Base-by-base conservation (phyloP, 2,113 vertebrate species). In the Poicephalus meyeri region DNA sequence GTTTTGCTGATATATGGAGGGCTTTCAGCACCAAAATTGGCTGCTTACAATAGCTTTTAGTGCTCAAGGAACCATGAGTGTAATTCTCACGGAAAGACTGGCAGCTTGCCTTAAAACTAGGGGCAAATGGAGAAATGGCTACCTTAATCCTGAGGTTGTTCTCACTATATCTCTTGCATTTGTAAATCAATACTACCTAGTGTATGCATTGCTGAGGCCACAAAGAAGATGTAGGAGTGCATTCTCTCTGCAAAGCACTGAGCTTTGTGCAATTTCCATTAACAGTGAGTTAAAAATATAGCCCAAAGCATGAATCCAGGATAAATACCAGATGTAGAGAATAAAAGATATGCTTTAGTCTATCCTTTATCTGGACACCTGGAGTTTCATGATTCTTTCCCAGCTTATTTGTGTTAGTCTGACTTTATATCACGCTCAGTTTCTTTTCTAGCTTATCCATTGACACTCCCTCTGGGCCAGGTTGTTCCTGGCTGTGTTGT, bases 241-340 rank as follows among this genome's bases (percentile, higher is more conserved):
- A 53, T 44, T 82, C 33, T 50, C 13, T 74, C 87, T 83, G 79
- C 86, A 85, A 91, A 90, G 56, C 69, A 55, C 65, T 13, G 69
- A 86, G 81, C 23, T 94, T 89, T 77, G 63, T 91, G 52, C 50
- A 86, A 16, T 55, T 88, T 79, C 86, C 56, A 76, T 93, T 92
- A 93, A 68, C 37, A 77, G 21, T 25, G 47, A 77, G 73, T 80
- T 92, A 87, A 93, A 96, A 97, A 89, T 89, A 89, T 13, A 92
- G 83, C 55, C 66, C 58, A 69, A 91, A 95, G 71, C 68, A 71
- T 56, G 88, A 86, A 91, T 87, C 58, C 65, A 80, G 60, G 71
- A 91, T 91, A 96, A 84, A 93, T 91, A 92, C 37, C 78, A 96
- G 80, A 91, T 72, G 71, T 1, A 6, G 64, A 81, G 52, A 91